Conservation (phyloP, 2,113 vertebrate genomes). For the Pluvialis apricaria region DNA sequence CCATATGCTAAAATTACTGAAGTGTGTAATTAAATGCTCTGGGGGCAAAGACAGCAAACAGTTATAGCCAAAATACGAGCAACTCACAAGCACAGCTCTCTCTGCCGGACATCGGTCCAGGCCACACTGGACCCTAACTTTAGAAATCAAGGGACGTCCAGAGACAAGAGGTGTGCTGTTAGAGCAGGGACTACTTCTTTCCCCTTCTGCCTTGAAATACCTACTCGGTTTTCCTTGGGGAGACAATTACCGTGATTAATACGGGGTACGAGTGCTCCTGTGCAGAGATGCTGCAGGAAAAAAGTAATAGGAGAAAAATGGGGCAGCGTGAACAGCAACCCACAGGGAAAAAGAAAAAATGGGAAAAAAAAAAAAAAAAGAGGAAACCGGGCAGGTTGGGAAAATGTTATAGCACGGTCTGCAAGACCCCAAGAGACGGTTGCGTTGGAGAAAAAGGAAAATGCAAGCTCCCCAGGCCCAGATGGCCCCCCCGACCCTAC, state of each 20-base stretch:
- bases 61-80: background rate
- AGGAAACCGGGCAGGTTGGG: background rate
- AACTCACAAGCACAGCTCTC: background rate
- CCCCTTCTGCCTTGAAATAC: background rate
- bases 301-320: background rate
- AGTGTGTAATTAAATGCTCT: background rate
- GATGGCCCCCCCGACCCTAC: background rate
- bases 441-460: background rate
- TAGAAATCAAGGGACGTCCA: background rate
- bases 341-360: too few relatives aligned
- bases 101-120: background rate
- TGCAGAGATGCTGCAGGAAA: background rate
- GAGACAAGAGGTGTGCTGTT: background rate
- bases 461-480: background rate
- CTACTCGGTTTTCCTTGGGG: background rate
- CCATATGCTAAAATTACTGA: background rate
- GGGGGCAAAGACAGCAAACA: background rate
- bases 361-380: background rate
- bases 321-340: background rate
- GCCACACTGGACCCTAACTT: background rate
- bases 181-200: background rate
- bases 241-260: background rate
- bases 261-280: fast-evolving
- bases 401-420: background rate
- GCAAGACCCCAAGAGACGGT: background rate